Base-by-base conservation (phyloP, 1,140 invertebrate species). In the Hydropsyche tenuis region DNA sequence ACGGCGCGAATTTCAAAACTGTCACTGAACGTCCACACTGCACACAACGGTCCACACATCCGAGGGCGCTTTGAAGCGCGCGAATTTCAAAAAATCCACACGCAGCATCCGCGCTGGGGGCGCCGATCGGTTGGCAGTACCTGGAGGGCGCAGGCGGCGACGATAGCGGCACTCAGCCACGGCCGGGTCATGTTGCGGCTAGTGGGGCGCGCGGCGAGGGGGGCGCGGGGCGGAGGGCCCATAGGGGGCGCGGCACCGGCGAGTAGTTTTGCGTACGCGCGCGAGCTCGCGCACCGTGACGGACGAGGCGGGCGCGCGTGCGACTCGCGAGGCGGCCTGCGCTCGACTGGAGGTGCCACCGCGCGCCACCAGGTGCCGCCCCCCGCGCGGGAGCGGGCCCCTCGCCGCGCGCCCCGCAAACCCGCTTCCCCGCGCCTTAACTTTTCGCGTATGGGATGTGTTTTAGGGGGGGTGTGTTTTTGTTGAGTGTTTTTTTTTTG, bases 331-430 rank as follows among this genome's bases (percentile, higher is more conserved):
- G 68, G 48, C 68, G 23, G 48, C 18, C 48, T 11, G 27, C 48
- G 68, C 9, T 23, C 16, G 51, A 68, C 65, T 68, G 65, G n/a
- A 16, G n/a, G 43, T 11, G 4, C 30, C 1, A 16, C 1, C 43
- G 63, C 3, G 7, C 30, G 64, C 64, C 2, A 42, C 64, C 64
- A 53, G 51, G 64, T 23, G 43, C 64, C 30, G 64, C 64, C 14
- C 11, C 22, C 64, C 9, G 14, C n/a, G 5, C 64, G n/a, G 16
- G 11, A n/a, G n/a, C n/a, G n/a, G n/a, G 16, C 1, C 64, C 5
- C 14, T 22, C 22, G 30, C 64, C 42, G n/a, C 5, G 37, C 16
- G n/a, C n/a, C 5, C 5, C 64, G 30, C 30, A n/a, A n/a, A n/a
- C n/a, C n/a, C n/a, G n/a, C n/a, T n/a, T n/a, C n/a, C n/a, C n/a